Evolutionary conservation across 2,888 invertebrate species (phyloP), one percentile per base, ranked within the genome.

Genomic region (Sarcophaga caerulescens): DNA sequence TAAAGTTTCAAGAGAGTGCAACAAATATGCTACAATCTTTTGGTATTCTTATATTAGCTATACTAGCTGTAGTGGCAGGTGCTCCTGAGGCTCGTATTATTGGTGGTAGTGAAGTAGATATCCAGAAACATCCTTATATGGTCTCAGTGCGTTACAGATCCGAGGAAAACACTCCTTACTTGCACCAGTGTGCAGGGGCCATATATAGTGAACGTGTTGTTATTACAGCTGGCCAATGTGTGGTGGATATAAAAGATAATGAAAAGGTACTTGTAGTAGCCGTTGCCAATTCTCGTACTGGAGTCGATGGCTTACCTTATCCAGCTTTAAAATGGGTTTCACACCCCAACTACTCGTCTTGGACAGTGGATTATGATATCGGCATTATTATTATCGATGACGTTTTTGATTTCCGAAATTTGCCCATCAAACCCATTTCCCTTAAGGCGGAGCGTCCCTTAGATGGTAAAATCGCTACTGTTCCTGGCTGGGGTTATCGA

Each of bases 291-390:
- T 89, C 88, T 4, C 90, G 92, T 23, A 89, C 89, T 2, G 90
- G 90, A 21, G 85, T 73, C 35, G 92, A 91, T 80, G 92, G 92
- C 4, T 44, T 89, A 25, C 65, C 89, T 10, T 90, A 90, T 81
- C 91, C 90, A 1, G 90, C 89, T 0, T 75, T 87, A 5, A 89
- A 89, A 47, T 91, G 90, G 89, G 79, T 89, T n/a, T 75, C 87
- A 5, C 92, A 92, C 87, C 87, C 90, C 2, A 71, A 86, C 6
- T 92, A 89, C 63, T 75, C 87, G 21, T 76, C 79, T 6, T 84
- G 85, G 68, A 92, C 81, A 90, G 94, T 94, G 90, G 95, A 95
- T 88, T 94, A 94, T 85, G 92, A 92, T 35, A 88, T 92, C 65
- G 92, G 90, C 0, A 57, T 92, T 0, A 87, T 95, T 8, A 93